phyloP scores from a whole-genome alignment of 1,140 invertebrate species.

The Ridgeia piscesae region DNA sequence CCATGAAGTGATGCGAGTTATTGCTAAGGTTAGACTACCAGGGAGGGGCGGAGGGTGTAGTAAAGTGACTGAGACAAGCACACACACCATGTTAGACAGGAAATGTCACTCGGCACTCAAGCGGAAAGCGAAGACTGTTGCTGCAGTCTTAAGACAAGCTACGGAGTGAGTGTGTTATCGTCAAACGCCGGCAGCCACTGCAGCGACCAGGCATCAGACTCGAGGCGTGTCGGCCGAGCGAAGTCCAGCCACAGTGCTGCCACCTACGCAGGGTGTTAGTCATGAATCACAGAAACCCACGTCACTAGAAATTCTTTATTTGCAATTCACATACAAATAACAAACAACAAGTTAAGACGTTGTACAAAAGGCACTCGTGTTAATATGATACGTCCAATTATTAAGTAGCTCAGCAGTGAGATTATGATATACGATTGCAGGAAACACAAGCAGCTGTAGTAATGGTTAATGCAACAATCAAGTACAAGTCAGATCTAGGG shows the following conservation, averaged over 20 bases:
- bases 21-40: not conserved
- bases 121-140: not conserved
- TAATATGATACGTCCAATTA: not conserved
- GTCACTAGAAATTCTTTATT: slow-evolving; percentile 2
- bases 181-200: not conserved
- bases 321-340: not conserved
- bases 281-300: not conserved
- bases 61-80: not conserved
- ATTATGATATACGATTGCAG: not conserved
- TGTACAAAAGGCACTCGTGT: not conserved
- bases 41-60: not conserved
- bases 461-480: not conserved
- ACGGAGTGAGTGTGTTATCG: not conserved
- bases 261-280: not conserved
- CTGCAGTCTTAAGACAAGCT: not conserved
- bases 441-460: not conserved
- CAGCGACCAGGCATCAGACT: not conserved
- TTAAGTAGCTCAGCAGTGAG: not conserved
- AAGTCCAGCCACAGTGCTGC: not conserved
- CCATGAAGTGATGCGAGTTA: not conserved
- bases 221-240: not conserved
- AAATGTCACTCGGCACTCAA: not conserved
- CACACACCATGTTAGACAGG: slow-evolving; percentile 3
- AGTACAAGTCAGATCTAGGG: not conserved
- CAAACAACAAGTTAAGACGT: not conserved